Evolutionary conservation across 2,797 vertebrate species (phyloP).

Genomic region (Australoheros facetus): DNA sequence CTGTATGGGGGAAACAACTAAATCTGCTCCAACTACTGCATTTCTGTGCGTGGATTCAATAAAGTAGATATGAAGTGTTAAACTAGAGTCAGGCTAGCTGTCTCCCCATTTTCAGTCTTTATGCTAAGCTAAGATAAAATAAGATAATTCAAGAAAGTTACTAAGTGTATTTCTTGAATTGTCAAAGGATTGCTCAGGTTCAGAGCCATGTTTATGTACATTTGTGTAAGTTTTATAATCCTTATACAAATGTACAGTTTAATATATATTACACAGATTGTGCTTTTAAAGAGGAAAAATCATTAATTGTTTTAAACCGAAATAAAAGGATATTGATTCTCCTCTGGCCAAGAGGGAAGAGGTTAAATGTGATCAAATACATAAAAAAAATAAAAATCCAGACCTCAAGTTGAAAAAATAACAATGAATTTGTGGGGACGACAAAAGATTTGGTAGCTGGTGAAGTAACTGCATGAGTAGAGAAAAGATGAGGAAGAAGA

Average conservation of each 20-base stretch:
- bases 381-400: background rate
- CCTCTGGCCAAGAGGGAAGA: background rate
- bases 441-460: background rate
- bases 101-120: background rate
- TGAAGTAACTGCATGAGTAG: background rate
- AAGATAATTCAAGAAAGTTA: background rate
- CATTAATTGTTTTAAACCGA: background rate
- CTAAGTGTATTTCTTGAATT: background rate
- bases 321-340: background rate
- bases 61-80: background rate
- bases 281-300: background rate
- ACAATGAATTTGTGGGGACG: slow-evolving; percentile 1
- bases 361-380: background rate
- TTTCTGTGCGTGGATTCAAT: background rate
- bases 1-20: background rate
- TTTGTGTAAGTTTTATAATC: background rate
- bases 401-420: background rate
- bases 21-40: background rate
- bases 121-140: background rate
- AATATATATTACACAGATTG: background rate
- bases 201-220: background rate
- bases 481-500: background rate
- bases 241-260: background rate
- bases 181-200: background rate
- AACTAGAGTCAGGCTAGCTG: background rate